Evolutionary conservation across 2,113 vertebrate genomes (phyloP).

Genomic region (Ammospiza nelsoni): DNA sequence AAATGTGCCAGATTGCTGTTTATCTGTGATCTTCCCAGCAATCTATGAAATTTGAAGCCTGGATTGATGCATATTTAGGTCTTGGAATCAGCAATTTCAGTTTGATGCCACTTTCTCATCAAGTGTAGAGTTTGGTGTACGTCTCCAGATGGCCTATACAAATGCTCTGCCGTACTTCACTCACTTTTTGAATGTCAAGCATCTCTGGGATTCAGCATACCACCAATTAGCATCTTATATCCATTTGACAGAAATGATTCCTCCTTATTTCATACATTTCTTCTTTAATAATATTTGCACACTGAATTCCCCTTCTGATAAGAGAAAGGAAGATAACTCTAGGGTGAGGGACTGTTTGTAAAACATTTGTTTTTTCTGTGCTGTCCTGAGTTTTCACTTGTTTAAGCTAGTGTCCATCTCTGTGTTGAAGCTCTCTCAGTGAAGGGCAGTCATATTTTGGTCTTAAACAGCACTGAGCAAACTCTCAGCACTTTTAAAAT

Average conservation of each 20-base stretch:
- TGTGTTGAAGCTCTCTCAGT: not conserved
- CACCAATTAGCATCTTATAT: slow-evolving; percentile 81
- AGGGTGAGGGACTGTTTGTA: not conserved
- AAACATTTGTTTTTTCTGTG: not conserved
- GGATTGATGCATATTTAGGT: slow-evolving; percentile 74
- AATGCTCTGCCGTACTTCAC: slow-evolving; percentile 79
- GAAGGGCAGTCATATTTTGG: not conserved
- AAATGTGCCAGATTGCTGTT: slow-evolving; percentile 52
- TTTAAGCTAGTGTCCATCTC: not conserved
- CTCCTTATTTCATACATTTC: slow-evolving; percentile 67
- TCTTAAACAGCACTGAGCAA: not conserved
- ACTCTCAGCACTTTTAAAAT: not conserved
- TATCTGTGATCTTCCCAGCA: slow-evolving; percentile 26
- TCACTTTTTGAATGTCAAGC: slow-evolving; percentile 83
- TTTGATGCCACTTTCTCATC: slow-evolving; percentile 77
- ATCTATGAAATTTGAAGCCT: slow-evolving; percentile 60
- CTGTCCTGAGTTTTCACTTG: not conserved
- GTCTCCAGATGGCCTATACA: slow-evolving; percentile 83
- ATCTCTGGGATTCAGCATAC: slow-evolving; percentile 82
- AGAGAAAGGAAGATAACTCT: not conserved
- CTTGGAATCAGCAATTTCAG: slow-evolving; percentile 71
- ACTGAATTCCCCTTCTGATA: slow-evolving; percentile 20
- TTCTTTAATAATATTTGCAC: slow-evolving; percentile 69
- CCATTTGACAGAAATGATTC: slow-evolving; percentile 74
- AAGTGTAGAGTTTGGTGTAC: slow-evolving; percentile 66